Conservation (phyloP, 2,797 vertebrate genomes). For the Vireo griseus region DNA sequence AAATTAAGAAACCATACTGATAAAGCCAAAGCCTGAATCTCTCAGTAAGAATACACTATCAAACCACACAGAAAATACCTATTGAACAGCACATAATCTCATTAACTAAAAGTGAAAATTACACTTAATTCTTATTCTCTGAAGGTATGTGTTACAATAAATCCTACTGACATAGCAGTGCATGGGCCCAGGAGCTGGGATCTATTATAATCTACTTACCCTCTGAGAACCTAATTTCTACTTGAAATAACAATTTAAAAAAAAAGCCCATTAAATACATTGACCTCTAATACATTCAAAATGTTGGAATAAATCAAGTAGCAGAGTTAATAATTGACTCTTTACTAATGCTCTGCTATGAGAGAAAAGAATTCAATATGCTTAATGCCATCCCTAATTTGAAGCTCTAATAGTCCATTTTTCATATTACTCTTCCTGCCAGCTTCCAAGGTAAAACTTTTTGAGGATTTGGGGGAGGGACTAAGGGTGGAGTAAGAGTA, state of each 20-base stretch:
- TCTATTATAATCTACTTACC: constrained; percentile 40
- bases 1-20: not conserved
- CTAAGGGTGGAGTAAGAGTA: not conserved
- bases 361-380: constrained; percentile 4
- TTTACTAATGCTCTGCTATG: not conserved
- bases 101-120: constrained; percentile 31
- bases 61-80: not conserved
- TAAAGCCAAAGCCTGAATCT: not conserved
- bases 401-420: not conserved
- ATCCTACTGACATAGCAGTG: not conserved
- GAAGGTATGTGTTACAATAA: constrained; percentile 6
- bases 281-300: constrained; percentile 13
- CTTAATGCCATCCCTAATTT: not conserved
- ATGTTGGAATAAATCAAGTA: constrained; percentile 41
- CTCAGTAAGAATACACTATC: not conserved
- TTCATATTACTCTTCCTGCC: not conserved
- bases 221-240: constrained; percentile 32
- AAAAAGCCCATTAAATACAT: not conserved
- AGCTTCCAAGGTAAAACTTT: constrained; percentile 1
- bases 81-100: constrained; percentile 15
- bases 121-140: constrained; percentile 30
- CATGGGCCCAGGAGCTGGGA: not conserved
- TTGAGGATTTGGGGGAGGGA: not conserved
- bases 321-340: constrained; percentile 42
- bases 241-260: constrained; percentile 27